These are phyloP conservation scores for Hippoglossus stenolepis DNA, from an alignment of 2,113 vertebrate species.

Conservation along the genomic window DNA sequence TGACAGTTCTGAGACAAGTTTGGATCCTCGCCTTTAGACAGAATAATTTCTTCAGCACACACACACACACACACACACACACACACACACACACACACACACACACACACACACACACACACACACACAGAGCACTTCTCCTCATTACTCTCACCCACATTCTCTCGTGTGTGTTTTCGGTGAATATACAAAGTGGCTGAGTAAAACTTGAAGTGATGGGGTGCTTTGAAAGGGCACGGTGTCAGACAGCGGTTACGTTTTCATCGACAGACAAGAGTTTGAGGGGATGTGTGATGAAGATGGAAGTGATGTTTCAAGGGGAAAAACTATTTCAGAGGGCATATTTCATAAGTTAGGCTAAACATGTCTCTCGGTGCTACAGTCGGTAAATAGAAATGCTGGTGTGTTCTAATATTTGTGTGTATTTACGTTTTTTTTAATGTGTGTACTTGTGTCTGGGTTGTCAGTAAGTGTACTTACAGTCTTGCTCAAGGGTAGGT, in stretches of 20 bases:
- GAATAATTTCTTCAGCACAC: background rate
- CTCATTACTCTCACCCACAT: constrained; percentile 1
- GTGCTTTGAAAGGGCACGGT: constrained; percentile 23
- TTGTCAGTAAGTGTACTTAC: background rate
- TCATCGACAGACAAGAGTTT: constrained; percentile 19
- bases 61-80: background rate
- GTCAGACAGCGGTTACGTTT: constrained; percentile 30
- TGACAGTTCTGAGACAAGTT: constrained; percentile 36
- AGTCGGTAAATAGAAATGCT: constrained; percentile 1
- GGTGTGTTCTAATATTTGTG: background rate
- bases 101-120: background rate
- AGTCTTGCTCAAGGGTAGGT: constrained; percentile 17
- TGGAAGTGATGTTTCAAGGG: constrained; percentile 42
- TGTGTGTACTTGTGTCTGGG: background rate
- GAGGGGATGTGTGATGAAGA: constrained; percentile 30
- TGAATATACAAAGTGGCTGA: constrained; percentile 12
- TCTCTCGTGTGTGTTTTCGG: constrained; percentile 8
- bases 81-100: too few relatives aligned
- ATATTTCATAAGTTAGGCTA: constrained; percentile 19
- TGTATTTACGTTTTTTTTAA: background rate
- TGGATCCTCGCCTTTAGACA: constrained; percentile 11
- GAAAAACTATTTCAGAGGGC: constrained; percentile 8
- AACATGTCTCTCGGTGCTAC: constrained; percentile 1
- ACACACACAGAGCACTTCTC: background rate
- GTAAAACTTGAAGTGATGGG: constrained; percentile 21